Base-by-base conservation (phyloP, 2,888 invertebrate genomes). In the Callimorpha dominula region DNA sequence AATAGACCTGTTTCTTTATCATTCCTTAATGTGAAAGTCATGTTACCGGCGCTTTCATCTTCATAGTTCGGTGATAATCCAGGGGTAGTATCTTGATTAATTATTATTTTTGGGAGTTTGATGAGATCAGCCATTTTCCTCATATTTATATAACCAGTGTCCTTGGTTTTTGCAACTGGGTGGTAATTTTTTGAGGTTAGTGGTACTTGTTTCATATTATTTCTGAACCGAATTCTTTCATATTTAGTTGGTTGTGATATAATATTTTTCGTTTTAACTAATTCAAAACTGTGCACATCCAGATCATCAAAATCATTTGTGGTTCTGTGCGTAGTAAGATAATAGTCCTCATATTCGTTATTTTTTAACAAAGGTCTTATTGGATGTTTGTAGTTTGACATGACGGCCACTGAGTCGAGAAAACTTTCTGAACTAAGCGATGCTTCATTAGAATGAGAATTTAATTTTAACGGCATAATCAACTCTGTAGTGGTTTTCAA, bases 261-360 rank as follows among this genome's bases (percentile, higher is more conserved):
- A 11, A 78, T 52, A 73, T 85, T 87, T 74, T 85, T 87, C 14
- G 75, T 81, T 81, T 85, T 86, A 2, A 85, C 68, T 17, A 84
- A 74, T 72, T 85, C 79, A 65, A 80, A 68, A 17, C 76, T 80
- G 40, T 81, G 78, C 57, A 73, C 70, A 7, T 84, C 68, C 12
- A 79, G 17, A 46, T 73, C 76, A 73, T 85, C 77, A 67, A 84
- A 77, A 63, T 79, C 71, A 49, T 65, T 74, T 5, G 0, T 49
- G 7, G 20, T 14, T 66, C 57, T 75, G 31, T 57, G 31, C 62
- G 80, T 83, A 12, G 73, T 74, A 14, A 67, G 11, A 68, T 74
- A 72, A 72, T 81, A 77, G 57, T 87, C 78, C 46, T 86, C 83
- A 49, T 85, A 82, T 7, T 83, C 81, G 14, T 83, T 74, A 40